Conservation (phyloP, 2,888 invertebrate species). For the Synergus umbraculus region DNA sequence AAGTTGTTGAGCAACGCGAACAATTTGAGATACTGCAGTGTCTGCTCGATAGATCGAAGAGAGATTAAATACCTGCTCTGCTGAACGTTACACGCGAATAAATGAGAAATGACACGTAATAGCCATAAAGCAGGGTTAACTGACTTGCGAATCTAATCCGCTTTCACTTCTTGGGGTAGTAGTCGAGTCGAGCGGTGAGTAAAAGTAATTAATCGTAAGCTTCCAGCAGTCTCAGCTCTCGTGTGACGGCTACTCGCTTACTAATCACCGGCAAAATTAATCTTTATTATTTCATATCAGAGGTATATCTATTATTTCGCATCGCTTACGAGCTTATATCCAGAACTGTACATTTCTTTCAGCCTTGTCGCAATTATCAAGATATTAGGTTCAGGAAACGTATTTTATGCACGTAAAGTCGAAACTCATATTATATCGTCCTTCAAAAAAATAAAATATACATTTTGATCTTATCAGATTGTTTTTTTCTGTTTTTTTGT, state of each 20-base stretch:
- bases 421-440: no score
- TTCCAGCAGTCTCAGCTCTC: slow-evolving; percentile 2
- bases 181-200: neutral
- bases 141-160: slow-evolving; percentile 51
- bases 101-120: slow-evolving; percentile 52
- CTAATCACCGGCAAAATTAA: slow-evolving; percentile 8
- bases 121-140: slow-evolving; percentile 50
- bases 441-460: no score
- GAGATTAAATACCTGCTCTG: slow-evolving; percentile 51
- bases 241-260: neutral
- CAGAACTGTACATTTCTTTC: no score
- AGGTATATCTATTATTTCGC: slow-evolving; percentile 1
- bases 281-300: slow-evolving; percentile 25
- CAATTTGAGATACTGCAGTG: slow-evolving; percentile 47
- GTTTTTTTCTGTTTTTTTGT: neutral
- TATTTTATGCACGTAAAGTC: no score
- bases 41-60: slow-evolving; percentile 47
- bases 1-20: slow-evolving; percentile 49
- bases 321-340: neutral
- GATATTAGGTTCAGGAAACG: neutral
- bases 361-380: neutral
- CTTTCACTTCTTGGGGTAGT: slow-evolving; percentile 51
- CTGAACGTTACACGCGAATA: slow-evolving; percentile 46
- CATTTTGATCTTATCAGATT: neutral
- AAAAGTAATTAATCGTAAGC: slow-evolving; percentile 31